Base-by-base conservation (phyloP, 2,113 vertebrate species). In the Grallaria varia region DNA sequence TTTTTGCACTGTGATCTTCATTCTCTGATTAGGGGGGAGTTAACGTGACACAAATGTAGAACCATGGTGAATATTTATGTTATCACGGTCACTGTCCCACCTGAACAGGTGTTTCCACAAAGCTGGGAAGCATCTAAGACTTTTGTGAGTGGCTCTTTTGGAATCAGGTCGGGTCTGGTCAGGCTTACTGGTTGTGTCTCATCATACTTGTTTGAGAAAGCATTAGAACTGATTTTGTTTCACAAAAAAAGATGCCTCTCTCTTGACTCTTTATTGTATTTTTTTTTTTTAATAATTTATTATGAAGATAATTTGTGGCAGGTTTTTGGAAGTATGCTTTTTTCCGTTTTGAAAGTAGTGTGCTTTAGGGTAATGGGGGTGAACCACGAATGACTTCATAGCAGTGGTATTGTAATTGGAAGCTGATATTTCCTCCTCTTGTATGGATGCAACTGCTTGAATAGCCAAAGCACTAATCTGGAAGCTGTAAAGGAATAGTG, bases 351-450 rank as follows among this genome's bases (percentile, higher is more conserved):
- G 31, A 13, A 66, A 30, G 25, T 33, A 52, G 8, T 33, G 22
- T 83, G 24, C 22, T 82, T 75, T 67, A 78, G 39, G 49, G 22
- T 84, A 79, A 68, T 4, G 22, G 20, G n/a, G 28, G 40, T 85
- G 90, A 89, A 84, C 47, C 42, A 67, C 1, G 2, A 42, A 71
- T 93, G 89, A 91, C 76, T 30, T 95, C 64, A 63, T 30, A 89
- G 63, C 68, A 84, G 42, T 78, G 56, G 14, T 78, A 71, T 87
- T 84, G 72, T 87, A 74, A 80, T 30, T 87, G 50, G 47, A 86
- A 92, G 84, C 68, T 95, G 63, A 0, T 95, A 90, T 69, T 86
- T 94, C 83, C 44, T 92, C 40, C 67, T 86, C 18, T 71, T 66
- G 20, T 69, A 64, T 71, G 76, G 50, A 74, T 80, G 73, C 12